Conservation (phyloP, 2,113 vertebrate genomes). For the Ciconia stormi region DNA sequence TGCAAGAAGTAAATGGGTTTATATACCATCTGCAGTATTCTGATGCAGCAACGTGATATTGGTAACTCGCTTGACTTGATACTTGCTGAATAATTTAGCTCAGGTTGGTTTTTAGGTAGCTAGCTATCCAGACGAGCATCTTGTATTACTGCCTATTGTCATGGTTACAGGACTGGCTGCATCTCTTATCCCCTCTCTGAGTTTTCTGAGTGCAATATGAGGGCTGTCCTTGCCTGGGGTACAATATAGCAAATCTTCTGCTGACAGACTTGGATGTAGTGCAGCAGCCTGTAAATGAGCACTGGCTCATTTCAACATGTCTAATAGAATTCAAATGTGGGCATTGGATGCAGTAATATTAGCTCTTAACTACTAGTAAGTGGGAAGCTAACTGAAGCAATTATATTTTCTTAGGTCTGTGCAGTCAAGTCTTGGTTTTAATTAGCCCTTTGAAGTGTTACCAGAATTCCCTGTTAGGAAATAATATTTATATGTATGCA, state of each 20-base stretch:
- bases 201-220: not conserved
- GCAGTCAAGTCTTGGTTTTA: not conserved
- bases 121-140: not conserved
- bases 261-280: not conserved
- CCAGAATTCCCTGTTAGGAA: not conserved
- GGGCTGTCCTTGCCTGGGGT: not conserved
- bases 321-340: not conserved
- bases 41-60: not conserved
- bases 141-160: not conserved
- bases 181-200: not conserved
- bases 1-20: not conserved
- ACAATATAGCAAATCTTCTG: not conserved
- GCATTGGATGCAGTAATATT: not conserved
- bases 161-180: constrained; percentile 3
- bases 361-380: not conserved
- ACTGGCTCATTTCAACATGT: not conserved
- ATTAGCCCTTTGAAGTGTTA: not conserved
- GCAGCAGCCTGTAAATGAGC: not conserved
- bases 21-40: not conserved
- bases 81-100: constrained; percentile 28
- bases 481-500: not conserved
- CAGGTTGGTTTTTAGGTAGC: not conserved
- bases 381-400: not conserved
- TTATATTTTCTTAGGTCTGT: not conserved
- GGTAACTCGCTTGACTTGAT: not conserved